These are phyloP conservation scores for Solenopsis invicta DNA, from an alignment of 1,140 invertebrate species.

Conservation along the genomic window DNA sequence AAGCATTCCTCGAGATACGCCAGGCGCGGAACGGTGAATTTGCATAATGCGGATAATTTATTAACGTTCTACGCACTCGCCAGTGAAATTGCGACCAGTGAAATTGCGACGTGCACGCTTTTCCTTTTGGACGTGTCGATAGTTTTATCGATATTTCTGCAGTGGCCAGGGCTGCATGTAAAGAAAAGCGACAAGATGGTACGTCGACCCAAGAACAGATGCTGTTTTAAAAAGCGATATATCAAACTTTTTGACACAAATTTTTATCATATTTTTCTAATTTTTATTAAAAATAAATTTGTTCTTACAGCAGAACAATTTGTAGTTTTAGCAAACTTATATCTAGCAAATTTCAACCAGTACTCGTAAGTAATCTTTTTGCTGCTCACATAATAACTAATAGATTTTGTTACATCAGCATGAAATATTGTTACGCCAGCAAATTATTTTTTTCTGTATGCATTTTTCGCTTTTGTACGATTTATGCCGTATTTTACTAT, in stretches of 20 bases:
- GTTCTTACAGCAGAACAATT: too few species aligned
- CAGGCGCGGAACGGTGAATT: conserved; percentile 46
- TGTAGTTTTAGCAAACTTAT: too few species aligned
- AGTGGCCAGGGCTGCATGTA: not conserved
- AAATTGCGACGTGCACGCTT: conserved; percentile 40
- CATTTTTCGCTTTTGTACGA: not conserved
- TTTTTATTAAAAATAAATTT: too few species aligned
- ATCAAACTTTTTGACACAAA: not conserved
- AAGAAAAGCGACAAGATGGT: not conserved
- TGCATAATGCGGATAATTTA: conserved; percentile 58
- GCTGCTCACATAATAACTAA: too few species aligned
- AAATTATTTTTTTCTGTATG: not conserved
- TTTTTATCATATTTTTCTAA: not conserved
- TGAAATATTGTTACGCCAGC: too few species aligned
- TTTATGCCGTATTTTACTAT: not conserved
- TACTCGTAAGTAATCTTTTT: too few species aligned
- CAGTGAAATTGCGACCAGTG: conserved; percentile 13
- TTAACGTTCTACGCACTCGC: conserved; percentile 39
- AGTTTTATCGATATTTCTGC: conserved; percentile 21
- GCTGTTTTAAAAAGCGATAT: not conserved
- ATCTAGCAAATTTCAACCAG: too few species aligned
- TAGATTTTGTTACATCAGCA: too few species aligned
- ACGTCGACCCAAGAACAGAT: not conserved
- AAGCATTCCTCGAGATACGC: conserved; percentile 36
- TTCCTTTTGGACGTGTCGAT: conserved; percentile 43